Base-by-base conservation (phyloP, 2,113 vertebrate genomes). In the Zosterops borbonicus region DNA sequence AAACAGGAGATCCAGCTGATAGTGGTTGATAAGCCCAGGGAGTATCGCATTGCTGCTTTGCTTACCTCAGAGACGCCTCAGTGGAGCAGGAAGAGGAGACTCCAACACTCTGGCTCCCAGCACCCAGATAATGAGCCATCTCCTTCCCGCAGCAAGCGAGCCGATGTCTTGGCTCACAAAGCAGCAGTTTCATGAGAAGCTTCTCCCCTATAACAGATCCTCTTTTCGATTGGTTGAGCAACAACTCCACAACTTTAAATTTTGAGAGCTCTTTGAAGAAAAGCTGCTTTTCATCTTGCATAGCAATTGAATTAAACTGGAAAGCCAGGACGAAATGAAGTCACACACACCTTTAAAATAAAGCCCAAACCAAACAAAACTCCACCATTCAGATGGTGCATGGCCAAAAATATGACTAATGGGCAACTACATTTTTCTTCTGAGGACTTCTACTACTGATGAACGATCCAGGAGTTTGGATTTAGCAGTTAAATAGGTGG, bases 1-100 rank as follows among this genome's bases (percentile, higher is more conserved):
- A 55, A 92, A 77, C 59, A 49, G 63, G 78, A 92, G 92, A 94
- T 93, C 24, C 85, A 73, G 63, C 53, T 53, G 95, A 96, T 94
- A 77, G 85, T 0, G 50, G 88, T 1, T n/a, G 85, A 90, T 86
- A 80, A 93, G 80, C 46, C 59, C 0, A 16, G 71, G 65, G 88
- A 92, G 85, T 76, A 85, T 92, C 75, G 14, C 52, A 4, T 71
- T 47, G 82, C 90, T 84, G 84, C 78, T 87, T 50, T 84, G 90
- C 70, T 7, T 84, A 64, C 65, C 87, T 71, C 74, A 21, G 91
- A 87, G 87, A 58, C n/a, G 69, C 84, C 92, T 67, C 49, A 6
- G 81, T 1, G 49, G 58, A 85, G 87, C 85, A 79, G 94, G 95
- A 93, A 82, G 74, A 76, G 42, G 75, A 92, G 93, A 53, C 28